Base-by-base conservation (phyloP, 2,888 invertebrate genomes). In the Epinotia brunnichana region DNA sequence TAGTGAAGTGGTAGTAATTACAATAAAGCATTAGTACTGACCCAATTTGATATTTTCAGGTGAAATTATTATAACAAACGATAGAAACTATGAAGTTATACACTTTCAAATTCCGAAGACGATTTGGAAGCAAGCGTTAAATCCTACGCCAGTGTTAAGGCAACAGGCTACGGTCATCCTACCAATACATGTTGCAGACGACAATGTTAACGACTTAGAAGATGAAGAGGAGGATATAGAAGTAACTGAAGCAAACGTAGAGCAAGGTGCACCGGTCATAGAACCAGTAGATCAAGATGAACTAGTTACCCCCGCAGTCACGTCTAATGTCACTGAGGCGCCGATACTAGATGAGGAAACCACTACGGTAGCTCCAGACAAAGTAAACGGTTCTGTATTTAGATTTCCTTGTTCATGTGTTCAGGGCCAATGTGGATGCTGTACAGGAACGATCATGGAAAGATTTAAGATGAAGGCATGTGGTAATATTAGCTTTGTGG, bases 401-500 rank as follows among this genome's bases (percentile, higher is more conserved):
- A 87, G 94, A 77, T 94, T 94, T 75, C 95, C 95, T 0, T 96
- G 96, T 82, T 87, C 92, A 0, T 96, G 96, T 81, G 85, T 86
- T 0, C 84, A 86, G 39, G 95, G 96, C 19, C 89, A 95, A 80
- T 96, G 96, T 82, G 94, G 95, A 11, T 96, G 96, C 80, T 96
- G 96, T 80, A 95, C 96, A 2, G 95, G 95, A 17, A 90, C 95
- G 69, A 87, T 96, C 62, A 85, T 95, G 78, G 94, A 95, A 73
- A 89, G 94, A 54, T 94, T 96, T 79, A 94, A 94, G 76, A 96
- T 96, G 91, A 96, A 96, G 82, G 95, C 96, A 21, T 97, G 97
- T 85, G 95, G 96, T 56, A 97, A 97, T 82, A 92, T 97, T 29
- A 95, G 95, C 13, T 97, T 97, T 83, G 94, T 96, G 21, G 96